These are phyloP conservation scores for Huso huso DNA, from an alignment of 2,797 vertebrate genomes.

Conservation along the genomic window DNA sequence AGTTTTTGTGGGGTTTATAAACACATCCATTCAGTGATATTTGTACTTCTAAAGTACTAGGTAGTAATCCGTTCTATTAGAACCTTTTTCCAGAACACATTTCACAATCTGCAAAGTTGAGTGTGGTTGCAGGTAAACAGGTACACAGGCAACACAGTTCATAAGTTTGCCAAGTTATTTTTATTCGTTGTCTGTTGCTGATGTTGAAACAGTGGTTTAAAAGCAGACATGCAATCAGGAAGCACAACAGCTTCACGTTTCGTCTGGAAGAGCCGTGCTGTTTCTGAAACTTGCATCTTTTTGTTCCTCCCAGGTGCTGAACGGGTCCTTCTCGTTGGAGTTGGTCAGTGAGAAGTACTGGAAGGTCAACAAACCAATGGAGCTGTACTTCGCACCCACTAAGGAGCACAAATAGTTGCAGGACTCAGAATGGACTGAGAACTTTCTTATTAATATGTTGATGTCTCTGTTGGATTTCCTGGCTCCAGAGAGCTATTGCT, in stretches of 20 bases:
- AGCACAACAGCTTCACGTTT: no score
- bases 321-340: slow-evolving; percentile 95
- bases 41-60: no score
- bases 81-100: neutral
- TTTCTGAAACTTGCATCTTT: neutral
- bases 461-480: slow-evolving; percentile 35
- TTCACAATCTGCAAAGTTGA: no score
- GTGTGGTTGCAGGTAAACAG: no score
- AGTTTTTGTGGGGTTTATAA: neutral
- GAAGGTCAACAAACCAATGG: slow-evolving; percentile 99
- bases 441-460: slow-evolving; percentile 33
- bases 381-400: slow-evolving; percentile 95
- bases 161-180: slow-evolving; percentile 9
- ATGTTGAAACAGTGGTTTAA: neutral
- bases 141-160: neutral
- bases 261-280: neutral
- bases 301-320: slow-evolving; percentile 72
- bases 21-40: no score
- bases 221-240: neutral
- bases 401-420: slow-evolving; percentile 92
- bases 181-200: neutral
- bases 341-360: slow-evolving; percentile 98
- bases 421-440: slow-evolving; percentile 26
- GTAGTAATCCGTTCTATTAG: no score
- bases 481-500: slow-evolving; percentile 13